A percentile compares a stretch with the other conserved stretches of the same genome.
These are phyloP conservation scores for Elephantulus edwardii DNA, from an alignment of 2,113 vertebrate genomes.

Conservation along the genomic window DNA sequence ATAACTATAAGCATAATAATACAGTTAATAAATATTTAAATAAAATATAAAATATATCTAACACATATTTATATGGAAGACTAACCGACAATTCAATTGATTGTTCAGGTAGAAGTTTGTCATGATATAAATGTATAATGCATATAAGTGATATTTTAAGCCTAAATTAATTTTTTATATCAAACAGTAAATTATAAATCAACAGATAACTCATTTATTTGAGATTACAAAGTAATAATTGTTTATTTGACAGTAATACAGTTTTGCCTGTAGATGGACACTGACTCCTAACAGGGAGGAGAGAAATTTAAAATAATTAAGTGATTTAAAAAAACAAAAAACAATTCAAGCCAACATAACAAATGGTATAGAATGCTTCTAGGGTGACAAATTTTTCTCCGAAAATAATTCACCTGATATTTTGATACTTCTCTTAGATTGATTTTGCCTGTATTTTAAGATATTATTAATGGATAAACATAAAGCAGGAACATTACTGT, in stretches of 20 bases:
- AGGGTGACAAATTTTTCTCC: not conserved
- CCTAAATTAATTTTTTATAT: not conserved
- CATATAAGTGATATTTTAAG: too few relatives aligned
- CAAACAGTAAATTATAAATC: not conserved
- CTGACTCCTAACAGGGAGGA: not conserved
- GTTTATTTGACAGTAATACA: conserved; percentile 15
- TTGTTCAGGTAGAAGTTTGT: not conserved
- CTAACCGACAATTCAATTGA: not conserved
- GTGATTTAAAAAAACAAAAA: not conserved
- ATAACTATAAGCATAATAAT: not conserved
- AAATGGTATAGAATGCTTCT: not conserved
- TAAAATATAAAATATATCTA: not conserved
- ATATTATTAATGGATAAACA: not conserved
- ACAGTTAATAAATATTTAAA: not conserved
- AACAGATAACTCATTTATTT: conserved; percentile 41
- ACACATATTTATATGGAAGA: not conserved
- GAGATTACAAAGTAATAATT: not conserved
- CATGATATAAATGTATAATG: too few relatives aligned
- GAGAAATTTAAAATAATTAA: conserved; percentile 15
- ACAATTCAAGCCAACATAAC: not conserved
- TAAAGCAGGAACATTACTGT: not conserved
- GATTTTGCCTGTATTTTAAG: not conserved
- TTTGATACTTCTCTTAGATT: not conserved
- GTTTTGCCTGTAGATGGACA: not conserved
- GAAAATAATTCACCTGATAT: not conserved